A percentile compares a stretch with the other conserved stretches of the same genome.
phyloP scores from a whole-genome alignment of 2,113 vertebrate species.

The Gadus macrocephalus region DNA sequence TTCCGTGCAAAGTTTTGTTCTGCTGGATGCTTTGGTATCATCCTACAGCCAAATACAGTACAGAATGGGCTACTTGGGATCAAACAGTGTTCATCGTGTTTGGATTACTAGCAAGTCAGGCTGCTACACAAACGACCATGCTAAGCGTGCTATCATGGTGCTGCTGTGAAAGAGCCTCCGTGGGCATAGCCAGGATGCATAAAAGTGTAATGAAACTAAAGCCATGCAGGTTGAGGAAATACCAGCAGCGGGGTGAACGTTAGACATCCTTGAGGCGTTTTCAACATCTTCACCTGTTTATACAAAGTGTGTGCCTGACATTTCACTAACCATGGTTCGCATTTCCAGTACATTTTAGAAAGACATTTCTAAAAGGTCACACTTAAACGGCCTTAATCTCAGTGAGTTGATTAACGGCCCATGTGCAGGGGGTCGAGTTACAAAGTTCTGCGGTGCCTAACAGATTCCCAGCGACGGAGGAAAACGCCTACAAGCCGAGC shows the following conservation, averaged over 20 bases:
- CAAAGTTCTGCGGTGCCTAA: constrained; percentile 20
- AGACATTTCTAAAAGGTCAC: constrained; percentile 48
- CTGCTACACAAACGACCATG: no score
- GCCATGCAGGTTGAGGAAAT: constrained; percentile 29
- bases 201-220: constrained; percentile 20
- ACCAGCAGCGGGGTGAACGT: constrained; percentile 10
- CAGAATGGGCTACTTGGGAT: constrained; percentile 10
- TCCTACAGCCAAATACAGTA: no score
- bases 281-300: no score
- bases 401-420: constrained; percentile 36
- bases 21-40: constrained; percentile 10
- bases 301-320: constrained; percentile 9
- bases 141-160: no score
- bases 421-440: constrained; percentile 18
- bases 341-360: constrained; percentile 28
- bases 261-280: constrained; percentile 18
- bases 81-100: constrained; percentile 32
- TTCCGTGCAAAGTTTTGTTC: neutral
- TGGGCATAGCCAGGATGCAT: no score
- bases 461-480: constrained; percentile 30
- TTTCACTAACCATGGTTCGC: constrained; percentile 33
- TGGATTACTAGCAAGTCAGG: no score
- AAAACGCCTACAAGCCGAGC: constrained; percentile 42
- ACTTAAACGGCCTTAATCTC: constrained; percentile 50
- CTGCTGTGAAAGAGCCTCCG: no score